Evolutionary conservation across 2,888 invertebrate species (phyloP).

Genomic region (Sinohyriopsis cumingii): DNA sequence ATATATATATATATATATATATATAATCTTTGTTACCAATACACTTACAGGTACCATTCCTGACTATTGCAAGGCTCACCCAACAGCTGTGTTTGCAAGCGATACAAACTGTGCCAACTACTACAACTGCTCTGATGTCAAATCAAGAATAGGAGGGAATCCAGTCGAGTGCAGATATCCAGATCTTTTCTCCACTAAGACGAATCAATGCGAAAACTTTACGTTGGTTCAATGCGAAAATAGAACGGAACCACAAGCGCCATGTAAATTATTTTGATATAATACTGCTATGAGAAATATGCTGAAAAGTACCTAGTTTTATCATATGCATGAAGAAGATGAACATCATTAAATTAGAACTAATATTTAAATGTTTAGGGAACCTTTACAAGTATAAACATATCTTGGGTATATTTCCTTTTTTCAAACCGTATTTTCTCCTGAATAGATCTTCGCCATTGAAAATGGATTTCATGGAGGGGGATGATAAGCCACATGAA

Average conservation of each 20-base stretch:
- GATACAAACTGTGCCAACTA: conserved; percentile 39
- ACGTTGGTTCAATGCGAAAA: conserved; percentile 29
- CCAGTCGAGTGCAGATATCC: conserved; percentile 36
- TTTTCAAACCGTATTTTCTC: no score
- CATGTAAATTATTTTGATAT: conserved; percentile 25
- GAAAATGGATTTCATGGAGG: no score
- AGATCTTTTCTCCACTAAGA: conserved; percentile 35
- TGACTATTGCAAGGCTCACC: conserved; percentile 26
- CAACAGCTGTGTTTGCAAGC: conserved; percentile 21
- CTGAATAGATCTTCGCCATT: no score
- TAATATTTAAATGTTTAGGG: no score
- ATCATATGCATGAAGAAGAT: no score
- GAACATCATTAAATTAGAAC: no score
- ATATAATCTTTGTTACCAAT: background rate
- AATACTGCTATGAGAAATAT: no score
- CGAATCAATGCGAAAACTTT: conserved; percentile 28
- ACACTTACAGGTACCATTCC: conserved; percentile 17
- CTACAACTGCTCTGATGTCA: conserved; percentile 36
- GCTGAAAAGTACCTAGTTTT: no score
- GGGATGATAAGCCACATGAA: no score
- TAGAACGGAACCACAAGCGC: conserved; percentile 35
- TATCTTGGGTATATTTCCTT: no score
- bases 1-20: no score
- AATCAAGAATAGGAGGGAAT: conserved; percentile 11
- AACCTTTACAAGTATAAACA: no score